Percentiles rank a stretch among this genome's conserved stretches.
Conservation (phyloP, 92 coral and sea anemone species). For the Micromussa lordhowensis region DNA sequence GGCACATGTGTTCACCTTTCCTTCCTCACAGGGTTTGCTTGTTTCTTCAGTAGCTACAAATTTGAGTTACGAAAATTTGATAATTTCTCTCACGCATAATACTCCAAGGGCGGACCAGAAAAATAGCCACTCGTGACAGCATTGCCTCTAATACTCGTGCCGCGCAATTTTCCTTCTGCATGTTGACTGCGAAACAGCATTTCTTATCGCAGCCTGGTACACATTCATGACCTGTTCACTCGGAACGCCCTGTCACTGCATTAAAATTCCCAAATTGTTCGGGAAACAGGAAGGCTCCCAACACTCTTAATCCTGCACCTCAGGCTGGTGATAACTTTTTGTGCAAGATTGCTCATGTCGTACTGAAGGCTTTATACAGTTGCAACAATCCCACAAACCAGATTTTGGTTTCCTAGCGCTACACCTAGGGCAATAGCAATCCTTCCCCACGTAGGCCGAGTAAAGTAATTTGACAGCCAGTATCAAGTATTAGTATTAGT, state of each 20-base stretch:
- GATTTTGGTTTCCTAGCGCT: too few species aligned
- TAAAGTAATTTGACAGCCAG: too few species aligned
- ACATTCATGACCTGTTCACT: too few species aligned
- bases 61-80: neutral
- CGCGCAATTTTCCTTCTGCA: too few species aligned
- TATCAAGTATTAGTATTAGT: too few species aligned
- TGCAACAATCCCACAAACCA: too few species aligned
- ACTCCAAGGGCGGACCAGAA: neutral
- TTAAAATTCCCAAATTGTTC: neutral
- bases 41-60: neutral
- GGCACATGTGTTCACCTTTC: slow-evolving; percentile 42
- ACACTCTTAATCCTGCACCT: neutral
- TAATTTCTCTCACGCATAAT: neutral
- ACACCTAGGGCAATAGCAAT: too few species aligned
- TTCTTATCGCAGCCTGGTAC: neutral
- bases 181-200: too few species aligned
- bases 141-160: too few species aligned
- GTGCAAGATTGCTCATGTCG: neutral
- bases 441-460: too few species aligned
- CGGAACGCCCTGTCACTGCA: too few species aligned
- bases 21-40: neutral
- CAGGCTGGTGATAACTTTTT: neutral
- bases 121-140: too few species aligned
- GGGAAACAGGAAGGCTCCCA: neutral
- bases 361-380: neutral